Evolutionary conservation across 2,888 invertebrate genomes (phyloP), one percentile per base, ranked within the genome.

Genomic region (Teleogryllus oceanicus): DNA sequence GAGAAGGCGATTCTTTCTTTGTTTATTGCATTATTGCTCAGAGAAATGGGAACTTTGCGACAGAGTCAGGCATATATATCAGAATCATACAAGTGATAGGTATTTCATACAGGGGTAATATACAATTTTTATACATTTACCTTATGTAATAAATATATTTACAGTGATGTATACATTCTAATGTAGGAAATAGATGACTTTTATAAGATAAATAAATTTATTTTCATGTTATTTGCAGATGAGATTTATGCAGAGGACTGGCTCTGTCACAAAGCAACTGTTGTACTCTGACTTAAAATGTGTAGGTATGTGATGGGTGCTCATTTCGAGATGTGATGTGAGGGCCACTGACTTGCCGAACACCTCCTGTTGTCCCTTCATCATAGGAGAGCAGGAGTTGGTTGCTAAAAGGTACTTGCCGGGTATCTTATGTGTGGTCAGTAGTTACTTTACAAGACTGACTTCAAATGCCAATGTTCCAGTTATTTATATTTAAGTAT

Each of bases 381-480:
- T 12, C n/a, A 5, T 62, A n/a, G 62, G 62, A n/a, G n/a, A 62
- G 62, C 62, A 62, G 62, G n/a, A 62, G 62, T 62, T 62, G 62
- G n/a, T 62, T 62, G 62, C 62, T 18, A 62, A 62, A 18, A 62
- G 62, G n/a, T 62, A n/a, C 62, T n/a, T 18, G n/a, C 13, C 62
- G n/a, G 62, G 62, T 62, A 62, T 62, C 62, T 62, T n/a, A 5
- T 62, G 62, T 62, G 62, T 62, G 62, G 62, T 62, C 62, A 62
- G 62, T 62, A 62, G 62, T 83, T 83, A 82, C 82, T 82, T 82
- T 83, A 82, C 79, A 83, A 83, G 83, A 83, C 83, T 83, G 83
- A 83, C 82, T 83, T 81, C 81, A 81, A 81, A 82, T 83, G 83
- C 83, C 83, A 83, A 83, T 83, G 82, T 83, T 80, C 81, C 82